Percentiles rank a stretch among this genome's conserved stretches.
Evolutionary conservation across 2,888 invertebrate species (phyloP).

Genomic region (Chymomyza fuscimana): DNA sequence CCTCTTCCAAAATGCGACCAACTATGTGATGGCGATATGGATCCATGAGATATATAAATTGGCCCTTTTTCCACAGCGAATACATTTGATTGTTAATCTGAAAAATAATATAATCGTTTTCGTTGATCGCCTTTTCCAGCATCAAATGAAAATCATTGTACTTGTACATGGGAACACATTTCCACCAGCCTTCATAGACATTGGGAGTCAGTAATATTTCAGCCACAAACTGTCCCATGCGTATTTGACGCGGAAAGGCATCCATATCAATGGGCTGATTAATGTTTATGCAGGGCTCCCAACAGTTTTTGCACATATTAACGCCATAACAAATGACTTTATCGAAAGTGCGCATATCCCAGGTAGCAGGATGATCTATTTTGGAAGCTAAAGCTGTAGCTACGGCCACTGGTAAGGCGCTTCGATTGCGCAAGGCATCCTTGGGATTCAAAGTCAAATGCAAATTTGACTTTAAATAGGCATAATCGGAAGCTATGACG

Average conservation of each 20-base stretch:
- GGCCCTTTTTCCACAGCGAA: slow-evolving; percentile 74
- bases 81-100: slow-evolving; percentile 76
- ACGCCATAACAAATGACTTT: slow-evolving; percentile 76
- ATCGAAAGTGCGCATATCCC: slow-evolving; percentile 72
- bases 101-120: slow-evolving; percentile 66
- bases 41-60: slow-evolving; percentile 76
- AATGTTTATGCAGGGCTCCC: slow-evolving; percentile 64
- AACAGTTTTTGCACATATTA: slow-evolving; percentile 69
- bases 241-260: slow-evolving; percentile 69
- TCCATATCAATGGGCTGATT: slow-evolving; percentile 62
- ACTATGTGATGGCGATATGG: slow-evolving; percentile 75
- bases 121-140: slow-evolving; percentile 56
- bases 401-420: slow-evolving; percentile 73
- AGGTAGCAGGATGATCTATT: slow-evolving; percentile 77
- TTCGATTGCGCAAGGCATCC: slow-evolving; percentile 70
- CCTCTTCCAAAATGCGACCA: slow-evolving; percentile 58
- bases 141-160: slow-evolving; percentile 64
- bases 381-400: slow-evolving; percentile 73
- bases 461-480: slow-evolving; percentile 63
- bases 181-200: slow-evolving; percentile 71
- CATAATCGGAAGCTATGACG: slow-evolving; percentile 72
- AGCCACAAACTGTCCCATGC: slow-evolving; percentile 73
- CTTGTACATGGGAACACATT: slow-evolving; percentile 71
- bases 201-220: slow-evolving; percentile 54
- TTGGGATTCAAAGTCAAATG: slow-evolving; percentile 71